Evolutionary conservation across 37 sponge, comb jelly and placozoan species (phyloP).

Genomic region (Mnemiopsis leidyi): DNA sequence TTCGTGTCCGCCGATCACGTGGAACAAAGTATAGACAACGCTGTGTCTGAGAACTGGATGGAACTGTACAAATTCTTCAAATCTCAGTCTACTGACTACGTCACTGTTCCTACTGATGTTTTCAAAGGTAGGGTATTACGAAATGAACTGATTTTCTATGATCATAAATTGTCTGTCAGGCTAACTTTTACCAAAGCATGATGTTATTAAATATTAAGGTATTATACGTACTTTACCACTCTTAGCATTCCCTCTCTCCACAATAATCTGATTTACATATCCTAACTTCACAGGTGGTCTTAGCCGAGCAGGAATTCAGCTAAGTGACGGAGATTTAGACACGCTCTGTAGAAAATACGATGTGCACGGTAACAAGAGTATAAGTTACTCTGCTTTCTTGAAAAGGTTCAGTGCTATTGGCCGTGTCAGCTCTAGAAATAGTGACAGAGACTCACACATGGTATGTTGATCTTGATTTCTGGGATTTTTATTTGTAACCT

Average conservation of each 20-base stretch:
- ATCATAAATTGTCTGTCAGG: no score
- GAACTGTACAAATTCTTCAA: conserved; percentile 40
- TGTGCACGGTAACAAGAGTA: background rate
- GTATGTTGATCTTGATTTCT: no score
- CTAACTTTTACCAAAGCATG: no score
- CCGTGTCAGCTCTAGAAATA: conserved; percentile 8
- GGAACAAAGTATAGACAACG: background rate
- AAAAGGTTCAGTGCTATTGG: conserved; percentile 38
- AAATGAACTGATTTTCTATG: no score
- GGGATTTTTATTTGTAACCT: no score
- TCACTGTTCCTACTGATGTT: background rate
- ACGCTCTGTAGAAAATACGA: conserved; percentile 52
- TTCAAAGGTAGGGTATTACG: conserved; percentile 64
- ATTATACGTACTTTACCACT: no score
- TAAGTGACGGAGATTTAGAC: background rate
- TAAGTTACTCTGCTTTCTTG: conserved; percentile 40
- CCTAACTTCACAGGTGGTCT: background rate
- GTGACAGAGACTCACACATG: conserved; percentile 39
- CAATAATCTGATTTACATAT: no score
- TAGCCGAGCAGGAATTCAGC: background rate
- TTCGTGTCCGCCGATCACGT: conserved; percentile 43
- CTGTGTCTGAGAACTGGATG: conserved; percentile 49
- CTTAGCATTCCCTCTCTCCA: no score
- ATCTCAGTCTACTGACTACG: background rate
- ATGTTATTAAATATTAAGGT: no score